Evolutionary conservation across 2,113 vertebrate species (phyloP).

Genomic region (Pelodiscus sinensis): DNA sequence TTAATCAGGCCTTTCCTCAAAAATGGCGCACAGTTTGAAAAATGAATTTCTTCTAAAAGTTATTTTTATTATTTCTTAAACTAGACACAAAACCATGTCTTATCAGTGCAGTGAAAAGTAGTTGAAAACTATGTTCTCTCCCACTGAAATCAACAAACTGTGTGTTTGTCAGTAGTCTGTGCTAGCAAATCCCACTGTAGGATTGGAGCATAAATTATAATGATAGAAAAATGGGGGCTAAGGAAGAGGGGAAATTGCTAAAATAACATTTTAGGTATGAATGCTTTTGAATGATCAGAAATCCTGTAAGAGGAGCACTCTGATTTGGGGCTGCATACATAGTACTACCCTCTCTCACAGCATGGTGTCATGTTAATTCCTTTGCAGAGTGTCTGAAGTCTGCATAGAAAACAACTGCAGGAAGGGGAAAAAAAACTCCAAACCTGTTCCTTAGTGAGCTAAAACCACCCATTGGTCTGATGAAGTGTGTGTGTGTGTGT

Average conservation of each 20-base stretch:
- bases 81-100: background rate
- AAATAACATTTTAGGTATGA: background rate
- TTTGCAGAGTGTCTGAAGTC: constrained; percentile 67
- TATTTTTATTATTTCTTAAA: background rate
- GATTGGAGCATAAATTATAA: background rate
- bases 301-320: constrained; percentile 5
- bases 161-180: background rate
- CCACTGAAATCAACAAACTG: background rate
- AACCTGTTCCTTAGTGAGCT: constrained; percentile 24
- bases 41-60: background rate
- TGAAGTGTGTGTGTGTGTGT: constrained; percentile 29
- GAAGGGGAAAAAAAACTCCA: background rate
- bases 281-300: background rate
- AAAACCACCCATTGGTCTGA: constrained; percentile 43
- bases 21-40: background rate
- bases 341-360: constrained; percentile 65
- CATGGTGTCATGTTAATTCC: constrained; percentile 70
- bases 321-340: constrained; percentile 10
- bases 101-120: background rate
- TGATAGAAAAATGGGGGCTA: background rate
- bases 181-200: background rate
- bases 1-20: background rate
- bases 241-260: background rate
- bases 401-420: constrained; percentile 69
- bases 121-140: background rate